Conservation (phyloP, 2,113 vertebrate species). For the Gymnorhina tibicen region DNA sequence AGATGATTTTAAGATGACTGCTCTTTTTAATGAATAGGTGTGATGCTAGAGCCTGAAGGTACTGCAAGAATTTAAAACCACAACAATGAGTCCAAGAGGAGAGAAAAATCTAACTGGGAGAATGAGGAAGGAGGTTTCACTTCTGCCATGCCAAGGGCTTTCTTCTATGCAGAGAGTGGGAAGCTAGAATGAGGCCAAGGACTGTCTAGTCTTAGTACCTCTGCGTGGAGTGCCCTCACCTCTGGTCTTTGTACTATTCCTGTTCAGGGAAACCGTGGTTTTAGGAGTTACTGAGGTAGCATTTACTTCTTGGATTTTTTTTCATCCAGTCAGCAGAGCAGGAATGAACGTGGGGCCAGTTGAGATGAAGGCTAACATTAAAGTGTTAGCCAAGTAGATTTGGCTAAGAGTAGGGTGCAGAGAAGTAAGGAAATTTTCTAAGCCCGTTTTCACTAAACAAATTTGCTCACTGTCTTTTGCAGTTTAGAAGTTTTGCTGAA, state of each 20-base stretch:
- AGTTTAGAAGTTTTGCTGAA: background rate
- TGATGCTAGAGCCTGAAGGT: background rate
- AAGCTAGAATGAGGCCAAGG: background rate
- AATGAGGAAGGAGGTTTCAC: background rate
- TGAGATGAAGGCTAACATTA: background rate
- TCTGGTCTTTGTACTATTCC: background rate
- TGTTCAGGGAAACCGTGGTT: background rate
- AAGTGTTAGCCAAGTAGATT: background rate
- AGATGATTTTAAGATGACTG: background rate
- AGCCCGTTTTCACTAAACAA: background rate
- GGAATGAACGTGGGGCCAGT: background rate
- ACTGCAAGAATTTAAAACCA: background rate
- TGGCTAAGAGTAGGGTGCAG: background rate
- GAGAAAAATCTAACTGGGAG: background rate
- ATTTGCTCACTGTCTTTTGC: background rate
- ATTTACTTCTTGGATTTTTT: background rate
- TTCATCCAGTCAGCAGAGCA: background rate
- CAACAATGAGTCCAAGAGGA: background rate
- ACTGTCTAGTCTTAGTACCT: background rate
- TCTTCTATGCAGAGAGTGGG: background rate
- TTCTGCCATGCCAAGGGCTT: background rate
- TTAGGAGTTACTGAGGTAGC: background rate
- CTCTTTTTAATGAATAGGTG: background rate
- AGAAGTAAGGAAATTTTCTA: background rate
- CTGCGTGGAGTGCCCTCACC: background rate